Evolutionary conservation across 2,797 vertebrate genomes (phyloP).

Genomic region (Arctocebus calabarensis): DNA sequence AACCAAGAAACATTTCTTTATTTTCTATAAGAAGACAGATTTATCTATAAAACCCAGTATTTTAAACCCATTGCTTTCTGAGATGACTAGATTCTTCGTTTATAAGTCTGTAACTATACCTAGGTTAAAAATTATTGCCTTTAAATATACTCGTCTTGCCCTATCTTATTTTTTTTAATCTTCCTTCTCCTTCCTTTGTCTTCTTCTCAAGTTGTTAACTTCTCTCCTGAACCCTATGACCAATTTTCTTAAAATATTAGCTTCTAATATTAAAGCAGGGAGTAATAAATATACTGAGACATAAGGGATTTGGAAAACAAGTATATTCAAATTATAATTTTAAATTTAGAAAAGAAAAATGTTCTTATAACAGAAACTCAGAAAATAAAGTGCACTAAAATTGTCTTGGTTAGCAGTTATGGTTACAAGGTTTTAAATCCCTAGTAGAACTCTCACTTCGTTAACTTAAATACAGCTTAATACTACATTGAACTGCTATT

Average conservation of each 20-base stretch:
- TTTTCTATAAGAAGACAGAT: conserved; percentile 6
- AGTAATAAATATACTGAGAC: background rate
- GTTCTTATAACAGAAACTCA: background rate
- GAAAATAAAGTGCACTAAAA: conserved; percentile 37
- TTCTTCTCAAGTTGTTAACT: conserved; percentile 21
- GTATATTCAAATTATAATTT: background rate
- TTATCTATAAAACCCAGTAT: background rate
- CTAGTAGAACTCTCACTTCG: background rate
- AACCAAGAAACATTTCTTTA: conserved; percentile 36
- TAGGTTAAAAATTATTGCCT: conserved; percentile 3
- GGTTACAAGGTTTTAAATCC: conserved; percentile 35
- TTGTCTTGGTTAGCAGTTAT: background rate
- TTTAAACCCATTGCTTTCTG: background rate
- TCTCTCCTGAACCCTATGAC: background rate
- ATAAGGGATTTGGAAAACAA: conserved; percentile 3
- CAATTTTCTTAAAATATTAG: conserved; percentile 40
- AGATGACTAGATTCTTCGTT: conserved; percentile 3
- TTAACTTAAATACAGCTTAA: conserved; percentile 14
- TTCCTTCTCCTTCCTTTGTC: conserved; percentile 1
- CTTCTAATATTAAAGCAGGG: background rate
- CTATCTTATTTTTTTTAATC: background rate
- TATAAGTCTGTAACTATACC: background rate
- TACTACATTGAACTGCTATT: background rate
- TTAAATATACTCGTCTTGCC: background rate
- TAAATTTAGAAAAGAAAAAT: conserved; percentile 4